Evolutionary conservation across 2,797 vertebrate genomes (phyloP).

Genomic region (Rhabdophis nuchalis): DNA sequence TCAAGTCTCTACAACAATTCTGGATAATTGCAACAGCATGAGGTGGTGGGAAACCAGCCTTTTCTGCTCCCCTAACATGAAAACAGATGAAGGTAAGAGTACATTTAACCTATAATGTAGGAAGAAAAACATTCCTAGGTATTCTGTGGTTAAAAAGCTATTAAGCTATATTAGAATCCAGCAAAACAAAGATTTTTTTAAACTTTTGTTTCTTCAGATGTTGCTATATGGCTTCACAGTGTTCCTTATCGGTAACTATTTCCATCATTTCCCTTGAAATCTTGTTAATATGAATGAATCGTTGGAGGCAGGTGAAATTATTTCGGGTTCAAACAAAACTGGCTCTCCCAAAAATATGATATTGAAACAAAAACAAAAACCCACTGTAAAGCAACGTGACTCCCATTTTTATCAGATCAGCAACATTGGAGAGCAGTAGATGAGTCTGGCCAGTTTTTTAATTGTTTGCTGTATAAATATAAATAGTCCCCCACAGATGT

Average conservation of each 20-base stretch:
- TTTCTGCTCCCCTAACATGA: background rate
- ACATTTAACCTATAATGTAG: background rate
- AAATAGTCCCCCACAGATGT: background rate
- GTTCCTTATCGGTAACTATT: background rate
- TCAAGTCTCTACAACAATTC: background rate
- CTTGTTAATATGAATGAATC: background rate
- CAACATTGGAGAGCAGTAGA: background rate
- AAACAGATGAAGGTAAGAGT: background rate
- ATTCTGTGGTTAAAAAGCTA: background rate
- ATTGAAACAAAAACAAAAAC: background rate
- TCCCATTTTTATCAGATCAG: background rate
- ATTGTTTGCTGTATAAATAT: background rate
- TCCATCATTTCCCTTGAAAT: background rate
- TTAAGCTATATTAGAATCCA: background rate
- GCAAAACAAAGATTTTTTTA: background rate
- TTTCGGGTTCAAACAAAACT: background rate
- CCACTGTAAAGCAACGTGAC: background rate
- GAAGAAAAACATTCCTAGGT: background rate
- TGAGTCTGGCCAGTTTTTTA: background rate
- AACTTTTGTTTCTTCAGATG: too few relatives aligned
- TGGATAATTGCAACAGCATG: background rate
- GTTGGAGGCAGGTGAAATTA: background rate
- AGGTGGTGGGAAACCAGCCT: background rate
- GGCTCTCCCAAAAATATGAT: background rate
- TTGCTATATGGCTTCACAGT: background rate